These are phyloP conservation scores for Rattus norvegicus DNA, from an alignment of 2,113 vertebrate genomes.

Conservation along the genomic window GRCr8 NC_086027.1:103693501-103694000, in stretches of 20 bases:
- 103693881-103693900: background rate
- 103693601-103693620: background rate
- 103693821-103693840: background rate
- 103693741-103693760: background rate
- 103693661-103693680: background rate
- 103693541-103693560: background rate
- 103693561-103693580: background rate
- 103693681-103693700: background rate
- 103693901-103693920: background rate
- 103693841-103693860: background rate
- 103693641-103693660: background rate
- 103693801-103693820: background rate
- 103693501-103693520: background rate
- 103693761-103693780: background rate
- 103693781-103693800: background rate
- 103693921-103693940: background rate
- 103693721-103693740: background rate
- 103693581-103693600: background rate
- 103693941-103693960: background rate
- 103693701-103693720: background rate
- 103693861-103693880: background rate
- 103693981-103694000: too few relatives aligned
- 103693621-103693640: background rate
- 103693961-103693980: background rate
- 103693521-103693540: background rate